phyloP scores from a whole-genome alignment of 2,113 vertebrate species.

The Zosterops pallidus region DNA sequence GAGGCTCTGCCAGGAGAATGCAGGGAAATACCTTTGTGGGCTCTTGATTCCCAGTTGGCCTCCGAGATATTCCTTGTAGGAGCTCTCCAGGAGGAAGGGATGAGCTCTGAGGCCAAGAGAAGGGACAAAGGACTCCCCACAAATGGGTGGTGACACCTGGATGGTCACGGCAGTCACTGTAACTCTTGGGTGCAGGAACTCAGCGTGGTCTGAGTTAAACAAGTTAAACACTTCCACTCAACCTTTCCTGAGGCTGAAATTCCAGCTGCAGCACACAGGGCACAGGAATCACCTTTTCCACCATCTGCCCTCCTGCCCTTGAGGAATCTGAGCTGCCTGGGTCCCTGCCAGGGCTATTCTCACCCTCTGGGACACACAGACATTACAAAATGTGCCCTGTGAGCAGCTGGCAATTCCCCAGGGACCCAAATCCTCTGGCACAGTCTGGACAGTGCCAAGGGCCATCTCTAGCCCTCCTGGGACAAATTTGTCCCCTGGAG shows the following conservation, averaged over 20 bases:
- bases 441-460: not conserved
- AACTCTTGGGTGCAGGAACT: rapidly evolving
- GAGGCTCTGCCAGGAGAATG: not conserved
- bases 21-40: not conserved
- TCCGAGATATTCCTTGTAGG: not conserved
- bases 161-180: not conserved
- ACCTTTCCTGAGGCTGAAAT: not conserved
- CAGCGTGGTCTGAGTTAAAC: not conserved
- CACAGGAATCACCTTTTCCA: not conserved
- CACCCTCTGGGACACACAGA: not conserved
- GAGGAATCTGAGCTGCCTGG: not conserved
- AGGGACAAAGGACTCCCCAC: not conserved
- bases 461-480: not conserved
- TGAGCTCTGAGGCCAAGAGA: not conserved
- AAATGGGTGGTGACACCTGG: not conserved
- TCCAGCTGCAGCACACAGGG: not conserved
- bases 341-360: not conserved
- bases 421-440: rapidly evolving
- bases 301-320: not conserved
- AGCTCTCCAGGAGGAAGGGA: not conserved
- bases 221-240: not conserved
- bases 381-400: too few relatives aligned
- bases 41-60: not conserved
- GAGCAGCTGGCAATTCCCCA: not conserved
- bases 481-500: rapidly evolving